These are phyloP conservation scores for Danio kyathit DNA, from an alignment of 2,797 vertebrate species.

Conservation along the genomic window DNA sequence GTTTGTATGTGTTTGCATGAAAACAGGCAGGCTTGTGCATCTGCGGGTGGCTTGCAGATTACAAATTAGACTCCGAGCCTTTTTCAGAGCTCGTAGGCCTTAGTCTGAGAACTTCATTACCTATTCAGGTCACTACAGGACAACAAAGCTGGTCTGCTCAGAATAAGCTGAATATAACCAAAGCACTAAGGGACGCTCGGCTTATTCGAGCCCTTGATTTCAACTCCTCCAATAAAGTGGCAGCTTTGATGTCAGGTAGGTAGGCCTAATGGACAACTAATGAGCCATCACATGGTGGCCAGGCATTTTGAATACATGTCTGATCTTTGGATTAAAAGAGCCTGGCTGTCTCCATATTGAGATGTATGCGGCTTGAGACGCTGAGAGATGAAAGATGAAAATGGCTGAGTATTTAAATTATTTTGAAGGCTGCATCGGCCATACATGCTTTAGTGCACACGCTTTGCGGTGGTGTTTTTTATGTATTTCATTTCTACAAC, in stretches of 20 bases:
- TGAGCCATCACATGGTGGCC: constrained; percentile 64
- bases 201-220: constrained; percentile 64
- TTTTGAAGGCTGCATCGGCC: constrained; percentile 13
- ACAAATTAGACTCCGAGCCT: constrained; percentile 53
- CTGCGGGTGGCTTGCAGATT: constrained; percentile 34
- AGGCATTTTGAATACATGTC: constrained; percentile 45
- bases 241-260: constrained; percentile 70
- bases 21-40: constrained; percentile 45
- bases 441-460: not conserved
- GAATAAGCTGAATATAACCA: constrained; percentile 65
- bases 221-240: constrained; percentile 58
- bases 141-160: constrained; percentile 64
- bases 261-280: constrained; percentile 72
- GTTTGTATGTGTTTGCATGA: constrained; percentile 54
- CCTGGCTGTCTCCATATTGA: constrained; percentile 8
- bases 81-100: constrained; percentile 43
- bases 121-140: constrained; percentile 64
- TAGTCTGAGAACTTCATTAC: constrained; percentile 60
- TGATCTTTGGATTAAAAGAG: constrained; percentile 37
- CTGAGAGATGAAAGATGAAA: constrained; percentile 31
- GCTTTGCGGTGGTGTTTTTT: not conserved
- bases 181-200: constrained; percentile 54
- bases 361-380: not conserved
- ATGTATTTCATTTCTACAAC: not conserved
- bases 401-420: constrained; percentile 23